Evolutionary conservation across 1,140 invertebrate species (phyloP), one percentile per base, ranked within the genome.

Genomic region (Leptonema lineaticorne): DNA sequence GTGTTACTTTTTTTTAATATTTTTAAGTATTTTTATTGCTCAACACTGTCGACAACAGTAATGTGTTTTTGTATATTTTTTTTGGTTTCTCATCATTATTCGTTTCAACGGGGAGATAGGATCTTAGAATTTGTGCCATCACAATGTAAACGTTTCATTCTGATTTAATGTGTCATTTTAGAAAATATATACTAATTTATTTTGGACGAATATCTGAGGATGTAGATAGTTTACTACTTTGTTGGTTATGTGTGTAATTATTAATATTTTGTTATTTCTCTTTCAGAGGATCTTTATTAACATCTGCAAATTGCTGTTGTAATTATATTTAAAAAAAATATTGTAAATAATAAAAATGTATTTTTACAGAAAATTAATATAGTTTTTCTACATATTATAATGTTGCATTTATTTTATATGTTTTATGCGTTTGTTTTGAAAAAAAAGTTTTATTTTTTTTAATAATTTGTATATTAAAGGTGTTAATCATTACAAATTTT

Each of bases 271-370:
- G 70, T 71, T 71, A 70, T 70, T 59, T 68, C 66, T 68, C 70
- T 72, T 63, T 72, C 70, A 67, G 70, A 72, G 68, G 67, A 72
- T 72, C 70, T 72, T 69, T 72, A 72, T 72, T 66, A 48, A 65
- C 58, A 69, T 69, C 67, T 69, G 59, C 67, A 72, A 69, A 64
- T 53, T 62, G 63, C 70, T 72, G 70, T 72, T 72, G 69, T 72
- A 72, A 66, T 71, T 63, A 72, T 72, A 72, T 72, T 72, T 72
- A 46, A 72, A 64, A 70, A 45, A 71, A 22, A n/a, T n/a, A 69
- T 63, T 72, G 70, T 72, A 72, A 57, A 72, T 72, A 72, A 72
- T 69, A 71, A 71, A 66, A 71, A 69, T 69, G 70, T 72, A 72
- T 72, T 72, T 72, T 72, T 72, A 72, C 70, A 72, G 63, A 69